Percentiles rank a stretch among this genome's conserved stretches.
phyloP scores from a whole-genome alignment of 2,113 vertebrate genomes.

The Pollachius pollachius region DNA sequence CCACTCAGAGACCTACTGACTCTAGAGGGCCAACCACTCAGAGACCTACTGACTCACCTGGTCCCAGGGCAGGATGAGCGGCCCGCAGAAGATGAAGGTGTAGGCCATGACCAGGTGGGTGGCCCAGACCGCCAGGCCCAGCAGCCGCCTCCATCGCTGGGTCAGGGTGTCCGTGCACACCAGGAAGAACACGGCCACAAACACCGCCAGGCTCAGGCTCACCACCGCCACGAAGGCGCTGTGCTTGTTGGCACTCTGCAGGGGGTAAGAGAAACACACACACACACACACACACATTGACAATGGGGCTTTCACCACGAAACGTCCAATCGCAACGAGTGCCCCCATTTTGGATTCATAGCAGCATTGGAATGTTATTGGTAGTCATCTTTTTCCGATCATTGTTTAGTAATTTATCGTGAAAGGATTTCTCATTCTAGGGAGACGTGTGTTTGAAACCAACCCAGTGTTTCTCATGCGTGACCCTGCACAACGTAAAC shows the following conservation, averaged over 20 bases:
- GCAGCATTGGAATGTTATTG: too few species aligned
- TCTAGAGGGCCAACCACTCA: too few species aligned
- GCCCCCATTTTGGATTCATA: too few species aligned
- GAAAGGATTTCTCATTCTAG: too few species aligned
- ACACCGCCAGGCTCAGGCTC: conserved; percentile 78
- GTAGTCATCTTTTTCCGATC: too few species aligned
- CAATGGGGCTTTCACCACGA: too few species aligned
- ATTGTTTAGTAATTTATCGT: too few species aligned
- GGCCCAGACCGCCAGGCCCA: conserved; percentile 82
- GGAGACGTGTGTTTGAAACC: too few species aligned
- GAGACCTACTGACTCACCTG: conserved; percentile 77
- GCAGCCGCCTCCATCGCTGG: conserved; percentile 78
- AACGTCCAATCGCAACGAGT: too few species aligned
- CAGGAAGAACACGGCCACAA: conserved; percentile 80
- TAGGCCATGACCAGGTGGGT: conserved; percentile 86
- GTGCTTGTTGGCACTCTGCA: conserved; percentile 62
- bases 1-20: too few species aligned
- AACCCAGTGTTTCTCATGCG: too few species aligned
- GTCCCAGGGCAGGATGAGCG: conserved; percentile 75
- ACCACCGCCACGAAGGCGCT: conserved; percentile 76
- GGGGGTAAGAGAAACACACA: conserved; percentile 16
- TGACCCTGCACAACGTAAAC: too few species aligned
- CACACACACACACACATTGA: conserved; percentile 16
- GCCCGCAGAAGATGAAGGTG: conserved; percentile 75
- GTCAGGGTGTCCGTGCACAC: conserved; percentile 81